phyloP scores from a whole-genome alignment of 2,888 invertebrate genomes.

The Plagodis pulveraria region DNA sequence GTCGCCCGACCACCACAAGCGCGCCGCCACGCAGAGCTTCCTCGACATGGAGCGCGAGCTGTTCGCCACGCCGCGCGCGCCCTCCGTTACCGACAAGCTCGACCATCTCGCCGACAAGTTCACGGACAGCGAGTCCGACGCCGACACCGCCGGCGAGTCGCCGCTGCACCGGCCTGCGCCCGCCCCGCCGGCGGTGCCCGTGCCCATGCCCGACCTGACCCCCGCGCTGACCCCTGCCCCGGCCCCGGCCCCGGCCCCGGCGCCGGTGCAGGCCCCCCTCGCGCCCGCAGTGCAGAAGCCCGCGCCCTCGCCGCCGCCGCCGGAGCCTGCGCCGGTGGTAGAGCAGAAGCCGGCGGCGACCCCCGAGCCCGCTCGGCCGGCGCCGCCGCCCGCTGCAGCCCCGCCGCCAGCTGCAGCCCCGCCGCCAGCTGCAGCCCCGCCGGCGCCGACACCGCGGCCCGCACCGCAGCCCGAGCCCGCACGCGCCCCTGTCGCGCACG shows the following conservation, averaged over 20 bases:
- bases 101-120: slow-evolving; percentile 83
- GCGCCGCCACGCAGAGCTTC: slow-evolving; percentile 71
- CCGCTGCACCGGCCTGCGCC: slow-evolving; percentile 70
- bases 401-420: slow-evolving; percentile 18
- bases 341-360: slow-evolving; percentile 25
- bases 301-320: slow-evolving; percentile 40
- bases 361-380: slow-evolving; percentile 38
- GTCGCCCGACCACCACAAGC: slow-evolving; percentile 57
- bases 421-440: slow-evolving; percentile 43
- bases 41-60: slow-evolving; percentile 81
- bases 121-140: slow-evolving; percentile 85
- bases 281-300: slow-evolving; percentile 34
- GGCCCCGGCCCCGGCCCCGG: slow-evolving; percentile 55
- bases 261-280: slow-evolving; percentile 49
- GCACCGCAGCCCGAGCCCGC: slow-evolving; percentile 47
- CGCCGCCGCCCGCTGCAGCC: slow-evolving; percentile 24
- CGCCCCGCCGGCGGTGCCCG: slow-evolving; percentile 46
- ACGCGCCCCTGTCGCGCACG: slow-evolving; percentile 71
- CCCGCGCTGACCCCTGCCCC: slow-evolving; percentile 30
- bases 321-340: slow-evolving; percentile 37
- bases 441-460: slow-evolving; percentile 48
- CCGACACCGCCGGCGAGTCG: slow-evolving; percentile 77
- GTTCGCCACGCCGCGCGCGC: slow-evolving; percentile 64
- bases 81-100: slow-evolving; percentile 65
- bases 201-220: slow-evolving; percentile 35